These are phyloP conservation scores for Cryptoprocta ferox DNA, from an alignment of 2,797 vertebrate species.

Conservation along the genomic window DNA sequence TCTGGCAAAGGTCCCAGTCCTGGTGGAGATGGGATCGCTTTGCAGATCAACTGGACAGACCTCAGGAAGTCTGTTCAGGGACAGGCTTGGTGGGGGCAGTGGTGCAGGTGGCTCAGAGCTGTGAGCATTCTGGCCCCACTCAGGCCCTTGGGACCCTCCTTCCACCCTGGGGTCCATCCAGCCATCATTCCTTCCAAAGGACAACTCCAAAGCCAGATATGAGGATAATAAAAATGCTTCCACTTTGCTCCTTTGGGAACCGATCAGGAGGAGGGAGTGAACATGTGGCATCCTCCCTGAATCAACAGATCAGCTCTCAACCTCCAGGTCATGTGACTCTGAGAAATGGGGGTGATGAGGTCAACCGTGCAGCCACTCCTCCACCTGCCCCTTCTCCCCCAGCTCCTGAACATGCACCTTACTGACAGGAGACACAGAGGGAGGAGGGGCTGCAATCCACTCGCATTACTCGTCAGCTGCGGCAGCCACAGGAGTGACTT, in stretches of 20 bases:
- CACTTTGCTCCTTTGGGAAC: background rate
- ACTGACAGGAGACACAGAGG: background rate
- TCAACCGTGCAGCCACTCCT: fast-evolving
- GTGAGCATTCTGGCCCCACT: background rate
- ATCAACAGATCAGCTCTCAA: no score
- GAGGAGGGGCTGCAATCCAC: fast-evolving
- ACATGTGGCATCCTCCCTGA: fast-evolving
- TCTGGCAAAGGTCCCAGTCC: background rate
- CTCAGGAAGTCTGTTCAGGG: background rate
- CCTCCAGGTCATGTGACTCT: background rate
- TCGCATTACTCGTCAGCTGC: background rate
- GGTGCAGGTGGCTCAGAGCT: background rate
- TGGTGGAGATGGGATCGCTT: no score
- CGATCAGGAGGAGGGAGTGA: background rate
- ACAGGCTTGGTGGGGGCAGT: background rate
- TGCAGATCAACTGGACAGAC: background rate
- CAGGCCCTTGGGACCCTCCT: background rate
- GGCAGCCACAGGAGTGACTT: fast-evolving
- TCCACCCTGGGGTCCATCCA: background rate
- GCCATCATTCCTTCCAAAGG: background rate
- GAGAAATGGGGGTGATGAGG: background rate
- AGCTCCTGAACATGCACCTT: no score
- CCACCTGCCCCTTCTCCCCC: background rate
- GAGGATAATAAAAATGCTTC: background rate
- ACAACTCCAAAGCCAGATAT: background rate